Conservation (phyloP, 64 coral and sea anemone genomes). For the Stichodactyla helianthus region DNA sequence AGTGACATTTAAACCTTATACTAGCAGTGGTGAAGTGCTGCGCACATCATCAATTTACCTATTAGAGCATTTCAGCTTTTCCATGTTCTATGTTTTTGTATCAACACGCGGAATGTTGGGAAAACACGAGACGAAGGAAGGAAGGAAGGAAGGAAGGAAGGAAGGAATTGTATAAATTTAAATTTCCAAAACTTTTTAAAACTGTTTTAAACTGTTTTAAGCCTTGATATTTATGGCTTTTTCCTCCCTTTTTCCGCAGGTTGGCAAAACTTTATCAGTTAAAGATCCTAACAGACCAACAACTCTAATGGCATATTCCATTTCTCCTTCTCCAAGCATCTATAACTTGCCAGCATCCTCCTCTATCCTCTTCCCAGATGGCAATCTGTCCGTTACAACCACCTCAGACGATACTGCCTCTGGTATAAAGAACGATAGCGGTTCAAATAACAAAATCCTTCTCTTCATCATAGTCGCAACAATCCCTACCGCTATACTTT, state of each 20-base stretch:
- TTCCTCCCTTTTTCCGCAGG: neutral
- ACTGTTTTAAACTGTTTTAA: too few relatives aligned
- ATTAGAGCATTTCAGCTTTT: too few relatives aligned
- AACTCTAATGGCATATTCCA: neutral
- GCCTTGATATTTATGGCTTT: neutral
- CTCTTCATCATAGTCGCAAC: constrained; percentile 46
- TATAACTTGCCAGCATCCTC: neutral
- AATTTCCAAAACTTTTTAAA: too few relatives aligned
- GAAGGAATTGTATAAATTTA: too few relatives aligned
- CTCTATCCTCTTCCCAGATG: neutral
- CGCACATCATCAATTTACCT: too few relatives aligned
- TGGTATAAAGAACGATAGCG: neutral
- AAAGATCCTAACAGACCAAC: neutral
- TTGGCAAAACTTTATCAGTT: neutral
- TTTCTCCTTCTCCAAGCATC: neutral
- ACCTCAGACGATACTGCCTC: neutral
- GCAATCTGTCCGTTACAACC: neutral
- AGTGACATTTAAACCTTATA: too few relatives aligned
- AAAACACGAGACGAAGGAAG: too few relatives aligned
- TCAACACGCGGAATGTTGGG: too few relatives aligned
- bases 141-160: too few relatives aligned
- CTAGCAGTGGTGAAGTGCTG: too few relatives aligned
- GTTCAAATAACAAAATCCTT: neutral
- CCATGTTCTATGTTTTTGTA: too few relatives aligned
- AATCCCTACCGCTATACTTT: constrained; percentile 14